Evolutionary conservation across 1,140 invertebrate species (phyloP), one percentile per base, ranked within the genome.

Genomic region (Pogonomyrmex barbatus): DNA sequence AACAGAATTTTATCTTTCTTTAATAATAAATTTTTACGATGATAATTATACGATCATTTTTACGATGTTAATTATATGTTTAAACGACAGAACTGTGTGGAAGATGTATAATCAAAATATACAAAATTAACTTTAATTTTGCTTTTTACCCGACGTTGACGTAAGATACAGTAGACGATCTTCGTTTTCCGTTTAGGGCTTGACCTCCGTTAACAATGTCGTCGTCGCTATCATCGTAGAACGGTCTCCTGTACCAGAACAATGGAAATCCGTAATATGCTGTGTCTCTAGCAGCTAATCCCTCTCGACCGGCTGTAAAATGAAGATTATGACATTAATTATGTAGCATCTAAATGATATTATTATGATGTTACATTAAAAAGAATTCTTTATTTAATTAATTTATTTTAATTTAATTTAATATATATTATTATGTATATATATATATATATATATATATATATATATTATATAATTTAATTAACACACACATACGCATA

Each of bases 161-260:
- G 62, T 91, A 92, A n/a, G 90, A 91, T 36, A 89, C 2, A 12
- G 71, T 91, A 9, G 83, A 87, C 4, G 88, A 30, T 36, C 30
- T 75, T 63, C 81, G 58, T 2, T 65, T 76, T 3, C 4, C 17
- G 8, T 50, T 50, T 12, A 17, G 17, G 54, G 63, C 17, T n/a
- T 33, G 58, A 47, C 65, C 68, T 47, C 24, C 68, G 14, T 87
- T 87, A 50, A 58, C 75, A 45, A 54, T 77, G 42, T 70, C 68
- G 17, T 88, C 87, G 56, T 86, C 60, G 52, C 81, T 85, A 33
- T 88, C 75, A 3, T 86, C 90, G 30, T 89, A 87, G 8, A 89
- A 62, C 4, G 88, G 79, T 68, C 88, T 89, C 4, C 81, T 58
- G 2, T 85, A 75, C 91, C 90, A 92, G 50, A 89, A 92, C 10